Evolutionary conservation across 2,888 invertebrate species (phyloP).

Genomic region (Microchrysa polita): DNA sequence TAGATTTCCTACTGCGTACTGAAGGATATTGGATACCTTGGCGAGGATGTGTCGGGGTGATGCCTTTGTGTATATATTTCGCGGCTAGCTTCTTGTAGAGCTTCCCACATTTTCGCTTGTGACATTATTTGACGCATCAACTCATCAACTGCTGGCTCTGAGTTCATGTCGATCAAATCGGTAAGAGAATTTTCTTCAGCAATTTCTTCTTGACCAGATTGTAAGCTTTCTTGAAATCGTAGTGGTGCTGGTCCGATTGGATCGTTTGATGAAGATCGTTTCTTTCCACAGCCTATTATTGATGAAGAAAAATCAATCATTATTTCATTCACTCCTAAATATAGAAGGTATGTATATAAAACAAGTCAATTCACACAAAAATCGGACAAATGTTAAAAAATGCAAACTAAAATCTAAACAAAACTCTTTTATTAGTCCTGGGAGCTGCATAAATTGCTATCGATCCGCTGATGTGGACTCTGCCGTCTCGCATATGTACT

Average conservation of each 20-base stretch:
- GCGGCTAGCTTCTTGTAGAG: conserved; percentile 79
- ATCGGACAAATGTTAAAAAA: no score
- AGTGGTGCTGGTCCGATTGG: background rate
- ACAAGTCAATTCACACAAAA: no score
- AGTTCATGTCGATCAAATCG: conserved; percentile 73
- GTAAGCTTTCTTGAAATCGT: conserved; percentile 52
- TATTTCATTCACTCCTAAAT: no score
- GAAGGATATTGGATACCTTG: conserved; percentile 45
- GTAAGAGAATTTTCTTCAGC: conserved; percentile 71
- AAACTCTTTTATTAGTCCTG: no score
- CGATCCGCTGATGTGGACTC: no score
- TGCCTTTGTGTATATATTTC: conserved; percentile 73
- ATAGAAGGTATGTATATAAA: no score
- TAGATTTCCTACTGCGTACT: conserved; percentile 41
- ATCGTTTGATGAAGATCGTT: conserved; percentile 67
- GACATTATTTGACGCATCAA: conserved; percentile 81
- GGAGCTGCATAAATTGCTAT: no score
- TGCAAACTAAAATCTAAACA: no score
- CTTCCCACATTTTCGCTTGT: conserved; percentile 81
- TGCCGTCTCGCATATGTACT: no score
- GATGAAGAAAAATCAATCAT: background rate
- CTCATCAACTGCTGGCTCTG: conserved; percentile 77
- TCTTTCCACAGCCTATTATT: conserved; percentile 76
- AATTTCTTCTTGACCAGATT: conserved; percentile 53
- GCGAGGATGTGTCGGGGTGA: conserved; percentile 8